Evolutionary conservation across 1,140 invertebrate genomes (phyloP).

Genomic region (Eriosoma lanigerum): DNA sequence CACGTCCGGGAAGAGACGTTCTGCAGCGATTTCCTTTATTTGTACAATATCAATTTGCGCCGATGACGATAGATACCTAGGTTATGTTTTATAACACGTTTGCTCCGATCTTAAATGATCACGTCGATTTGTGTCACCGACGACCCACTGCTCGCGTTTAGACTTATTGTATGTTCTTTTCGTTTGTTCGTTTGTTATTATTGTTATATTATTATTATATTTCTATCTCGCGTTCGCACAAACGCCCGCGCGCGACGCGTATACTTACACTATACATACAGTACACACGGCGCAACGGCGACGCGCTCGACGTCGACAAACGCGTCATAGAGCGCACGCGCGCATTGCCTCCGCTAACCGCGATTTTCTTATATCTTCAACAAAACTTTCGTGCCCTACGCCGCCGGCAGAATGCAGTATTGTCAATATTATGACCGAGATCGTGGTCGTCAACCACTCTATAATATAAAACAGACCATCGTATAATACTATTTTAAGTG

Average conservation of each 20-base stretch:
- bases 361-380: neutral
- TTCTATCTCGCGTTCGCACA: conserved; percentile 1
- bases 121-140: neutral
- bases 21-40: too few relatives aligned
- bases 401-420: too few relatives aligned
- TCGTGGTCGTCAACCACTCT: too few relatives aligned
- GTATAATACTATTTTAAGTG: too few relatives aligned
- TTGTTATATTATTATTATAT: neutral
- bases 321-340: neutral
- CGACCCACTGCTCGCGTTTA: neutral
- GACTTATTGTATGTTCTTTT: neutral
- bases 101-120: neutral
- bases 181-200: neutral
- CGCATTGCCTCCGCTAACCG: neutral
- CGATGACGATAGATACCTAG: too few relatives aligned
- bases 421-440: too few relatives aligned
- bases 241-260: conserved; percentile 18
- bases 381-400: neutral
- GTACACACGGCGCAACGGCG: neutral
- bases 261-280: too few relatives aligned
- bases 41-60: too few relatives aligned
- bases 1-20: neutral
- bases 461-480: too few relatives aligned
- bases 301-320: neutral
- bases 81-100: neutral